These are phyloP conservation scores for Chymomyza costata DNA, from an alignment of 1,140 invertebrate genomes.

Conservation along the genomic window DNA sequence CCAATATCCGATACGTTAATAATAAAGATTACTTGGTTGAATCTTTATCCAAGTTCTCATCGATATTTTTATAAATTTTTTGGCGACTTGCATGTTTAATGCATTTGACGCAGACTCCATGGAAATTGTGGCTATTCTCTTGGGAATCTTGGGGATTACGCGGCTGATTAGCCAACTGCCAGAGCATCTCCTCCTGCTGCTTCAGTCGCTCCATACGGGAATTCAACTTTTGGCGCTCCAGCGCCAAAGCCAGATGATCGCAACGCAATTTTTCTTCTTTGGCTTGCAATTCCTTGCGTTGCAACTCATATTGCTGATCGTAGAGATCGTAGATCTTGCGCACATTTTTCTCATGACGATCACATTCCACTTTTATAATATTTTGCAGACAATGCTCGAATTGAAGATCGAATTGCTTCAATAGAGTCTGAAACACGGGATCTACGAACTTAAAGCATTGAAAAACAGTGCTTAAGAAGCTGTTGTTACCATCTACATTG, in stretches of 20 bases:
- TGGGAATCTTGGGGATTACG: too few species aligned
- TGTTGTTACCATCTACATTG: background rate
- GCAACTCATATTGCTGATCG: constrained; percentile 28
- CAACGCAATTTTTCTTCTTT: constrained; percentile 10
- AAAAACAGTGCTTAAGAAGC: constrained; percentile 32
- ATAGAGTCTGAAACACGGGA: constrained; percentile 1
- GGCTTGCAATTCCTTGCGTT: constrained; percentile 6
- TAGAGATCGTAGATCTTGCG: constrained; percentile 38
- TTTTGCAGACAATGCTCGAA: constrained; percentile 24
- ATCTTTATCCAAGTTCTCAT: too few species aligned
- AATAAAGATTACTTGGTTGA: too few species aligned
- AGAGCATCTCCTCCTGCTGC: constrained; percentile 8
- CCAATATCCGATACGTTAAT: too few species aligned
- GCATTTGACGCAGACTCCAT: too few species aligned
- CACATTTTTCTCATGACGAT: constrained; percentile 33
- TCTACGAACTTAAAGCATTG: constrained; percentile 18
- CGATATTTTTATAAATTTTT: too few species aligned
- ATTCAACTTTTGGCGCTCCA: constrained; percentile 3
- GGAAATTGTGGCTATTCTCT: too few species aligned
- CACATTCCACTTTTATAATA: constrained; percentile 20
- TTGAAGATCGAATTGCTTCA: constrained; percentile 30
- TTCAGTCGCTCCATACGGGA: constrained; percentile 11
- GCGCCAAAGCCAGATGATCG: background rate
- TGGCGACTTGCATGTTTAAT: too few species aligned
- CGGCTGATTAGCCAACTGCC: too few species aligned